These are phyloP conservation scores for Brenthis daphne DNA, from an alignment of 2,888 invertebrate genomes.

Conservation along the genomic window DNA sequence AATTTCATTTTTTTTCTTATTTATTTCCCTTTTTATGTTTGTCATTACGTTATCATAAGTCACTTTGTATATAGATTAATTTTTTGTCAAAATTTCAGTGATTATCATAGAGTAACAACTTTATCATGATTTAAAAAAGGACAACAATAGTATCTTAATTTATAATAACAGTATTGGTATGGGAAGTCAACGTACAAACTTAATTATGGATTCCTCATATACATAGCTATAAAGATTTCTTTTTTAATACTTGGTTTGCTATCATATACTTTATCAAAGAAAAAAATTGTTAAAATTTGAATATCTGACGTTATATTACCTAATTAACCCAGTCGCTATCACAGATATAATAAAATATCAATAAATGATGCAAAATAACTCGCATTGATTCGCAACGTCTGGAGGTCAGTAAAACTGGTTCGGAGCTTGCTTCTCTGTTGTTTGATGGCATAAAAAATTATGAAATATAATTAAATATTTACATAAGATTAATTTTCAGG, in stretches of 20 bases:
- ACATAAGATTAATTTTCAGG: neutral
- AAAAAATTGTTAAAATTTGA: neutral
- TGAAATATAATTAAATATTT: conserved; percentile 5
- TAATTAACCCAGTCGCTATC: conserved; percentile 1
- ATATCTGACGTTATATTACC: neutral
- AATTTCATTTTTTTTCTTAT: too few relatives aligned
- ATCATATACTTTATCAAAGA: neutral
- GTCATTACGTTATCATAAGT: too few relatives aligned
- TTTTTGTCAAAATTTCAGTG: too few relatives aligned
- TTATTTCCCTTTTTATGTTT: too few relatives aligned
- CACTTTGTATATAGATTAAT: too few relatives aligned
- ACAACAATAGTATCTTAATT: too few relatives aligned
- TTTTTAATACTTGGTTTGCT: neutral
- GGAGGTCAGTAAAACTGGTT: conserved; percentile 57
- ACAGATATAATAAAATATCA: conserved; percentile 14
- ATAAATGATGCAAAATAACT: conserved; percentile 20
- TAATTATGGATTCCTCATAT: too few relatives aligned
- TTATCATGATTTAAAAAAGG: too few relatives aligned
- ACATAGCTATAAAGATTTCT: too few relatives aligned
- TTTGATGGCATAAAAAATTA: neutral
- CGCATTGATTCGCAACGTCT: conserved; percentile 48
- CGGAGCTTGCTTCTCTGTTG: conserved; percentile 45
- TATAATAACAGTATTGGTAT: too few relatives aligned
- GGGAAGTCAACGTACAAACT: too few relatives aligned
- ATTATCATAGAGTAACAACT: too few relatives aligned